These are phyloP conservation scores for Quadroppia sp. DNA, from an alignment of 2,888 invertebrate species.

Conservation along the genomic window DNA sequence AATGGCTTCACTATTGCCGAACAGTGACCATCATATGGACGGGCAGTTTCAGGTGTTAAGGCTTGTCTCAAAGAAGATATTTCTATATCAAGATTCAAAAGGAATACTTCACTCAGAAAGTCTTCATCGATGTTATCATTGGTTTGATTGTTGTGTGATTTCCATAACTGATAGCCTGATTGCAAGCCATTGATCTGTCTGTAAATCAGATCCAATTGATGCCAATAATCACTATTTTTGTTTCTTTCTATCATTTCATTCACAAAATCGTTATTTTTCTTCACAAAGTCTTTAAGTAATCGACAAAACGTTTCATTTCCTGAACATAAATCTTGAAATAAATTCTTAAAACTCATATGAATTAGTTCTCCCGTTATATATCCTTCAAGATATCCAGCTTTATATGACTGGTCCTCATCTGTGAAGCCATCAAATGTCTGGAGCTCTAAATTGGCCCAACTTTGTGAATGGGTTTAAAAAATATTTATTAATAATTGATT, in stretches of 20 bases:
- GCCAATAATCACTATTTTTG: conserved; percentile 69
- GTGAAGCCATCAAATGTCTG: conserved; percentile 57
- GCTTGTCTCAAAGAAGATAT: not conserved
- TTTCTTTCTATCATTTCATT: conserved; percentile 59
- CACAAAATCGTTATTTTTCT: conserved; percentile 63
- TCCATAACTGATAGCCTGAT: not conserved
- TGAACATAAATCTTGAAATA: conserved; percentile 61
- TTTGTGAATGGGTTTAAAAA: not conserved
- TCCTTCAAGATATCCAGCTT: conserved; percentile 79
- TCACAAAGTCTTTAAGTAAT: conserved; percentile 62
- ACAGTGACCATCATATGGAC: conserved; percentile 52
- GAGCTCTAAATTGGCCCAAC: conserved; percentile 27
- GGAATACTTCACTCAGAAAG: not conserved
- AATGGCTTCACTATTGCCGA: conserved; percentile 65
- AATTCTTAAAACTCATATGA: conserved; percentile 72
- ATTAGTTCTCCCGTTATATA: conserved; percentile 74
- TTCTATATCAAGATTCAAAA: not conserved
- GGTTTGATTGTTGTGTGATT: not conserved
- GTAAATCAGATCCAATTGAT: conserved; percentile 59
- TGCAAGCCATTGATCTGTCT: conserved; percentile 3
- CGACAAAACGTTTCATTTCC: conserved; percentile 59
- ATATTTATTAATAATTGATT: not conserved
- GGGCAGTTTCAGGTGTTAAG: not conserved
- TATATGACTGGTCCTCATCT: conserved; percentile 76
- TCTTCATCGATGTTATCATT: not conserved